Base-by-base conservation (phyloP, 2,113 vertebrate species). In the Petromus typicus region DNA sequence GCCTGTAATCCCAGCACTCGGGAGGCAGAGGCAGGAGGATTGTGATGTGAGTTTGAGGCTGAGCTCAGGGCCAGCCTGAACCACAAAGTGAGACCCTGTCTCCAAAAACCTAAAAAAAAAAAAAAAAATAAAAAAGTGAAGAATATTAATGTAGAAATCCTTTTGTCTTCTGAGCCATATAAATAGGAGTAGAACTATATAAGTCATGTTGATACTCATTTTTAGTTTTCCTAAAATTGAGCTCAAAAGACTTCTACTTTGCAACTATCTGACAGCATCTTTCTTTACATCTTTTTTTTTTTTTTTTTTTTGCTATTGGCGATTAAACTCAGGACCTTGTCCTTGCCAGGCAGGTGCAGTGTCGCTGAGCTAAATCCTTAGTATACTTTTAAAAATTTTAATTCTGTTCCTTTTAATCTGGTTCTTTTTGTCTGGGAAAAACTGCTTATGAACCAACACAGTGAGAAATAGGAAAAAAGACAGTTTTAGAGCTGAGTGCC, bases 211-310 rank as follows among this genome's bases (percentile, higher is more conserved):
- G 66, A 37, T 69, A 9, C 61, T 95, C n/a, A 37, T 78, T 93
- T 95, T 87, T 25, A 69, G 57, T 78, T 69, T 89, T 63, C 43
- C 54, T 94, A 61, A 66, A 82, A 69, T 80, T 81, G 81, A n/a
- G 5, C 59, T 56, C 32, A 87, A 82, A 91, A 7, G 10, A 4
- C 54, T 67, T 32, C 0, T 69, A 64, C 23, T 4, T 37, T 48
- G 12, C 16, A 90, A 32, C 45, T 37, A 63, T 59, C 40, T 34
- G 30, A 92, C 23, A 88, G 10, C 37, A 76, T 69, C 73, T 94
- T 83, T 79, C 51, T 91, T 93, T 89, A 51, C 48, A 7, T 10
- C 10, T 51, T 5, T 7, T 51, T 51, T 51, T 10, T 51, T 51
- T 5, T 7, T 51, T 51, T 51, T 51, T 51, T 51, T 5, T 5